Evolutionary conservation across 2,113 vertebrate genomes (phyloP), one percentile per base, ranked within the genome.

Genomic region (Trinectes maculatus): DNA sequence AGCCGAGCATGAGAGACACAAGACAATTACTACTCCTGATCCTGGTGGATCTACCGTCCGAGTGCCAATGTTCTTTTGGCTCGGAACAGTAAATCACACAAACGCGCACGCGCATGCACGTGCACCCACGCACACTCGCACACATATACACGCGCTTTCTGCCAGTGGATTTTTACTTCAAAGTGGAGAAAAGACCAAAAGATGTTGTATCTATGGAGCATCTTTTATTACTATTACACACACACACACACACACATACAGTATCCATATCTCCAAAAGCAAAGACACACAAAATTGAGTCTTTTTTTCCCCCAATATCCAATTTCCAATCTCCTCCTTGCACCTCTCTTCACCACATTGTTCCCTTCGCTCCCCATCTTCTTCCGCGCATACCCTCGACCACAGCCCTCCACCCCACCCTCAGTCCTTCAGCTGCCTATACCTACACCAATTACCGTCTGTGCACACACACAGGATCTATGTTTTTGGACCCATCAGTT

Each of bases 391-490:
- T 64, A 29, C 34, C 33, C 44, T 78, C 56, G 59, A 62, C 19
- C 28, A 25, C 47, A 18, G 28, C 34, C 47, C 34, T 52, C 29
- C 61, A 40, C 39, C 52, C 28, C 67, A 37, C 40, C 28, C 49
- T 71, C 2, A 65, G 39, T 69, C 42, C 42, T 68, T 33, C 55
- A 68, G 60, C 55, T 63, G 44, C 55, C 25, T 57, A 44, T 37
- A 58, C 77, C 21, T 47, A 70, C 58, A 72, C 19, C 44, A 65
- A 85, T 87, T 71, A 80, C 71, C 22, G 28, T 54, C 68, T 61
- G 19, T 22, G 22, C 6, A 11, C 1, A n/a, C 39, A 46, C 43
- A 33, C 42, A 44, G 31, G 42, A 57, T 53, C 39, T n/a, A 6
- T 3, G 19, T 19, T 54, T 66, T 68, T 40, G 13, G 36, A 10